Conservation (phyloP, 1,140 invertebrate species). For the Scaptodrosophila lebanonensis region DNA sequence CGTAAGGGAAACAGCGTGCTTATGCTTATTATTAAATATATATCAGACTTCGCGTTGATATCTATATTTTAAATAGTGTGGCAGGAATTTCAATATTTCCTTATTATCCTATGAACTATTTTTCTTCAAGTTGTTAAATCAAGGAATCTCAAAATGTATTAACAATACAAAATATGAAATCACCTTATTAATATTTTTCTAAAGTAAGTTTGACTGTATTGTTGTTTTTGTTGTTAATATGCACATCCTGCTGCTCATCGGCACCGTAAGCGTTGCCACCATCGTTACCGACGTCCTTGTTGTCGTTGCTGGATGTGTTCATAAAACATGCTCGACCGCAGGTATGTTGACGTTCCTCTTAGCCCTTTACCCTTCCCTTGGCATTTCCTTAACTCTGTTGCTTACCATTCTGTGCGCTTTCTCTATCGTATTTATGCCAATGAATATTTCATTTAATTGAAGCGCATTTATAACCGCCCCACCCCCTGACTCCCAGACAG, state of each 20-base stretch:
- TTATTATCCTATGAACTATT: too few relatives aligned
- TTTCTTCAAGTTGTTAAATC: neutral
- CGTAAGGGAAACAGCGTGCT: too few relatives aligned
- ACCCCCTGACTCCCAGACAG: slow-evolving; percentile 19
- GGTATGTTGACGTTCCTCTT: slow-evolving; percentile 33
- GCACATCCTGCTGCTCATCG: neutral
- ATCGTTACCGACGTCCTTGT: neutral
- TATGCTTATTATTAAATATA: too few relatives aligned
- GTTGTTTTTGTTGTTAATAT: slow-evolving; percentile 1
- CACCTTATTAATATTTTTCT: neutral
- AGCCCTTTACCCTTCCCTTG: neutral
- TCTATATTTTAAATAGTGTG: too few relatives aligned
- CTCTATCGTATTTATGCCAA: slow-evolving; percentile 63
- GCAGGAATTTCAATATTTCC: too few relatives aligned
- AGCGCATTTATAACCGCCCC: slow-evolving; percentile 66
- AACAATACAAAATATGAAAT: too few relatives aligned
- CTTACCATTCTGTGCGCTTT: neutral
- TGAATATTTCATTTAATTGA: slow-evolving; percentile 75
- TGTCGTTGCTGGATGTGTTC: slow-evolving; percentile 23
- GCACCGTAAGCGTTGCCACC: neutral
- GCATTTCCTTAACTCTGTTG: neutral
- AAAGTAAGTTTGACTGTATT: neutral
- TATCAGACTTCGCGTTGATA: too few relatives aligned
- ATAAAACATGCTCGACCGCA: slow-evolving; percentile 61
- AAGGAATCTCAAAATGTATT: too few relatives aligned